Conservation (phyloP, 2,113 vertebrate species). For the Eurystomus gularis region DNA sequence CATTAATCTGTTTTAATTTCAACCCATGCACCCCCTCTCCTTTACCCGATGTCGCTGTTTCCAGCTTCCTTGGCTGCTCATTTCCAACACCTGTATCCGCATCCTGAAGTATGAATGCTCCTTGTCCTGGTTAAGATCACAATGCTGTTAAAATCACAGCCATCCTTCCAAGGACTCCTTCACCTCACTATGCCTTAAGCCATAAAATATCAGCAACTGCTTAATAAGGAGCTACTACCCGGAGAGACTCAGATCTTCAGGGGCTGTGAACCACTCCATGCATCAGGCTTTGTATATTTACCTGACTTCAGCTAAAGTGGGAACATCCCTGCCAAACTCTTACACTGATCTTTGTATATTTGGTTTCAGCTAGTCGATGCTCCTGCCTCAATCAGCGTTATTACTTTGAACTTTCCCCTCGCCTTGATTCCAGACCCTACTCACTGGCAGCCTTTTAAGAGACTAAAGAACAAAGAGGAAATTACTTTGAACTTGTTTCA, state of each 20-base stretch:
- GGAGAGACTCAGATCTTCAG: background rate
- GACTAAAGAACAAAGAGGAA: background rate
- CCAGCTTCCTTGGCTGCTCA: background rate
- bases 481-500: background rate
- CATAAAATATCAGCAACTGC: background rate
- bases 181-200: background rate
- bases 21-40: too few relatives aligned
- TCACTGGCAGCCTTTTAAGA: background rate
- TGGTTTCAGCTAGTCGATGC: background rate
- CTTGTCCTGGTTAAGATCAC: background rate
- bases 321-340: background rate
- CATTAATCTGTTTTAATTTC: too few relatives aligned
- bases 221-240: background rate
- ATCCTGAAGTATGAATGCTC: background rate
- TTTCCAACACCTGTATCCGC: background rate
- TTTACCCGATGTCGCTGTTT: background rate
- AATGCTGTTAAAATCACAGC: background rate
- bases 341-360: background rate
- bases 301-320: background rate
- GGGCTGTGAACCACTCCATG: background rate
- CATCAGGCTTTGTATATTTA: background rate
- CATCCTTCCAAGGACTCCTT: background rate
- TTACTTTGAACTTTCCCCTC: background rate
- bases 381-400: background rate
- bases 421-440: background rate